These are phyloP conservation scores for Oedothorax gibbosus DNA, from an alignment of 1,140 invertebrate species.

Conservation along the genomic window DNA sequence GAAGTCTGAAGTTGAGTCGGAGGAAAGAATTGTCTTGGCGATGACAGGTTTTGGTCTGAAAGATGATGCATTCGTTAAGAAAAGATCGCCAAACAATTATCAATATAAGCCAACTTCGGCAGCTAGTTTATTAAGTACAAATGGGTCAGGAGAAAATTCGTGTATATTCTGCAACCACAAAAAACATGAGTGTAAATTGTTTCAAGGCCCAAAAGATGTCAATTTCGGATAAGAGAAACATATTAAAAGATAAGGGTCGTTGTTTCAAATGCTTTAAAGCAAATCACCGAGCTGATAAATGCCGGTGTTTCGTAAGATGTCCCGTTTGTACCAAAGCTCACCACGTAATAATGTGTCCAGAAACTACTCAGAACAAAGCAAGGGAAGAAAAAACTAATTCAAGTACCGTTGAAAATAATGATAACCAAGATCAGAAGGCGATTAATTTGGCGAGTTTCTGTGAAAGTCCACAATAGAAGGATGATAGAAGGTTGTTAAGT, in stretches of 20 bases:
- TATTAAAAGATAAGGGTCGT: not conserved
- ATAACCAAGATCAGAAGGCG: not conserved
- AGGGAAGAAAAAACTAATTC: not conserved
- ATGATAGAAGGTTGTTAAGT: too few relatives aligned
- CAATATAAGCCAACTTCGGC: not conserved
- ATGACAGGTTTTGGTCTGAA: not conserved
- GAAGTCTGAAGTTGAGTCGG: conserved; percentile 7
- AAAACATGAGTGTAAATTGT: not conserved
- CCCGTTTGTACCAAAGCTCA: not conserved
- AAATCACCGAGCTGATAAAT: not conserved
- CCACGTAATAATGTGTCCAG: conserved; percentile 14
- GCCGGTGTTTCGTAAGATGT: conserved; percentile 4
- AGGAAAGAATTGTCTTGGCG: not conserved
- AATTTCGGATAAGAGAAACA: not conserved
- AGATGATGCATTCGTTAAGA: not conserved
- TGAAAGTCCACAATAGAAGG: not conserved
- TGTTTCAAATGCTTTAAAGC: conserved; percentile 14
- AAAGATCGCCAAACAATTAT: not conserved
- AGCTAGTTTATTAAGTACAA: conserved; percentile 1
- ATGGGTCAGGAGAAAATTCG: not conserved
- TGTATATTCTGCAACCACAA: conserved; percentile 13
- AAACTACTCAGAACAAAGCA: not conserved
- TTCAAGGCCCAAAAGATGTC: not conserved
- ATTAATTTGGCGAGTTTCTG: conserved; percentile 6
- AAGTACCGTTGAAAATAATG: not conserved